Percentiles rank a stretch among this genome's conserved stretches.
Conservation (phyloP, 2,113 vertebrate genomes). For the Oryzias javanicus region DNA sequence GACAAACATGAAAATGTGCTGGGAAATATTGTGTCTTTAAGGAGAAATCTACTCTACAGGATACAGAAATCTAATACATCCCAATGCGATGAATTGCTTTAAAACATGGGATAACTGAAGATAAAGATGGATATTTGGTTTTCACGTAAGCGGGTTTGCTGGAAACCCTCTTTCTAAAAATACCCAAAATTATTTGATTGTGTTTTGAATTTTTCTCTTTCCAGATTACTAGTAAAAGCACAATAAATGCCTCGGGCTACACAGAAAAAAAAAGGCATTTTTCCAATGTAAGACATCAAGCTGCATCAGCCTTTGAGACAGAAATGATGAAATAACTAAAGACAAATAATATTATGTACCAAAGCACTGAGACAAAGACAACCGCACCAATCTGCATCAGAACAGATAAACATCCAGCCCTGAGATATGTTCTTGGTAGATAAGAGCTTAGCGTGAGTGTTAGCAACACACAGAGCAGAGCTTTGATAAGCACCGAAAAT, state of each 20-base stretch:
- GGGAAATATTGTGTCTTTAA: too few species aligned
- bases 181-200: conserved; percentile 52
- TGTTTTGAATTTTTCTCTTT: conserved; percentile 51
- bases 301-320: conserved; percentile 61
- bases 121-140: too few species aligned
- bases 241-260: conserved; percentile 53
- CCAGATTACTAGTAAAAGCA: conserved; percentile 72
- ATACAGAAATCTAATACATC: too few species aligned
- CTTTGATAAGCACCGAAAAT: conserved; percentile 69
- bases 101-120: too few species aligned
- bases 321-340: conserved; percentile 41
- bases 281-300: conserved; percentile 57
- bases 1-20: too few species aligned
- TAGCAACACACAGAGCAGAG: conserved; percentile 32
- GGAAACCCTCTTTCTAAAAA: too few species aligned
- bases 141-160: too few species aligned
- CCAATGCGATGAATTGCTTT: too few species aligned
- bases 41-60: too few species aligned
- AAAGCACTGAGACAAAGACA: conserved; percentile 62
- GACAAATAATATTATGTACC: conserved; percentile 65
- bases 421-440: conserved; percentile 68
- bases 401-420: conserved; percentile 73
- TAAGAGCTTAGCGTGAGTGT: conserved; percentile 60
- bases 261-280: conserved; percentile 59
- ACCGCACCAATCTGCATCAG: conserved; percentile 64